These are phyloP conservation scores for Nematolebias whitei DNA, from an alignment of 2,113 vertebrate species.

Conservation along the genomic window DNA sequence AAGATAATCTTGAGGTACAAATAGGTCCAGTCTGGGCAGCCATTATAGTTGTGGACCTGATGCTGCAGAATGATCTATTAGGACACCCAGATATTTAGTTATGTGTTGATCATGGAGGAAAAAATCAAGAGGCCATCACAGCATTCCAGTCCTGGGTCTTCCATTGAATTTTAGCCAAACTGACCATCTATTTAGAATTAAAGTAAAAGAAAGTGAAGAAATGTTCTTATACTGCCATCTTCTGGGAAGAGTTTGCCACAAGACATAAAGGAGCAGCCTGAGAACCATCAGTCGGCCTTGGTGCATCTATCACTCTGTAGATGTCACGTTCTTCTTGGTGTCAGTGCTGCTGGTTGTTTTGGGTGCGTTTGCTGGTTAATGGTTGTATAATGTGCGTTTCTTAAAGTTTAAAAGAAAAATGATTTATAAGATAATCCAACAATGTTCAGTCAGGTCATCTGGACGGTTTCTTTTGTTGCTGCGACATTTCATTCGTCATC, in stretches of 20 bases:
- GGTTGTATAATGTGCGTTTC: constrained; percentile 27
- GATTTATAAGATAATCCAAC: constrained; percentile 39
- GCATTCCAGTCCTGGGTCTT: constrained; percentile 68
- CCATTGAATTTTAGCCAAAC: constrained; percentile 41
- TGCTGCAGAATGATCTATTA: constrained; percentile 77
- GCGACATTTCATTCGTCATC: no score
- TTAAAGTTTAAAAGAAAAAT: constrained; percentile 23
- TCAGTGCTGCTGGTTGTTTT: constrained; percentile 34
- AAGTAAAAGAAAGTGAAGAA: constrained; percentile 58
- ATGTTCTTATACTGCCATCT: constrained; percentile 72
- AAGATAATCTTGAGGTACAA: constrained; percentile 76
- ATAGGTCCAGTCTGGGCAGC: constrained; percentile 53
- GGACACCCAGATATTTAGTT: constrained; percentile 68
- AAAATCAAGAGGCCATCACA: constrained; percentile 77
- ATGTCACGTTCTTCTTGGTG: constrained; percentile 63
- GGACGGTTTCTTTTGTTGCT: no score
- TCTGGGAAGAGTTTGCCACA: constrained; percentile 81
- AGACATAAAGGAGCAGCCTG: constrained; percentile 78
- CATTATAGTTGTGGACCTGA: constrained; percentile 74
- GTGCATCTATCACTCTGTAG: constrained; percentile 76
- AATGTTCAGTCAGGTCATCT: no score
- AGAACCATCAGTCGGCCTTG: constrained; percentile 70
- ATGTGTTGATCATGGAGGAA: constrained; percentile 78
- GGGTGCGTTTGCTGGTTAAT: neutral
- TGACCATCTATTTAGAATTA: constrained; percentile 72